These are phyloP conservation scores for Bicyclus anynana DNA, from an alignment of 1,140 invertebrate species.

Conservation along the genomic window DNA sequence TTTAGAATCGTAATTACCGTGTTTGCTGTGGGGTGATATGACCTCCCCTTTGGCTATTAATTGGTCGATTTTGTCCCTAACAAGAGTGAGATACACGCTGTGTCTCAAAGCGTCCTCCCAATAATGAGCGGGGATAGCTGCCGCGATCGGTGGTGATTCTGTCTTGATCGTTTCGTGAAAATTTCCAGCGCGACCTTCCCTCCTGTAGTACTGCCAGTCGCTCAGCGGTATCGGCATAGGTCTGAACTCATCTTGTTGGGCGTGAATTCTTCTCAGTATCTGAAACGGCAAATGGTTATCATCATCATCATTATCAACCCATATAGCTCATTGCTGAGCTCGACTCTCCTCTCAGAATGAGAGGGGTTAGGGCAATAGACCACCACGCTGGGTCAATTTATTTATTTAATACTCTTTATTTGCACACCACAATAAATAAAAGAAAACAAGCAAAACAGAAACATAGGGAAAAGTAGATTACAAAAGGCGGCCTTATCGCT, in stretches of 20 bases:
- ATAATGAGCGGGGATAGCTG: conserved; percentile 58
- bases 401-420: no score
- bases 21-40: conserved; percentile 48
- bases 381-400: no score
- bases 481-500: no score
- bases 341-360: no score
- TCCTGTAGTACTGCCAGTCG: conserved; percentile 60
- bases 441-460: no score
- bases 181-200: conserved; percentile 50
- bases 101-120: conserved; percentile 79
- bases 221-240: conserved; percentile 63
- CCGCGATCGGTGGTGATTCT: conserved; percentile 34
- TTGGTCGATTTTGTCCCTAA: conserved; percentile 71
- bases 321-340: no score
- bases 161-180: conserved; percentile 63
- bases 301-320: no score
- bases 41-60: conserved; percentile 57
- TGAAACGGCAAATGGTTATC: conserved; percentile 29
- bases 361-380: no score
- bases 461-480: no score
- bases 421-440: no score
- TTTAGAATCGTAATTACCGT: conserved; percentile 38
- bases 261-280: conserved; percentile 41
- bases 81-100: conserved; percentile 79
- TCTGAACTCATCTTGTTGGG: conserved; percentile 52